Evolutionary conservation across 92 coral and sea anemone species (phyloP), one percentile per base, ranked within the genome.

Genomic region (Galaxea fascicularis): DNA sequence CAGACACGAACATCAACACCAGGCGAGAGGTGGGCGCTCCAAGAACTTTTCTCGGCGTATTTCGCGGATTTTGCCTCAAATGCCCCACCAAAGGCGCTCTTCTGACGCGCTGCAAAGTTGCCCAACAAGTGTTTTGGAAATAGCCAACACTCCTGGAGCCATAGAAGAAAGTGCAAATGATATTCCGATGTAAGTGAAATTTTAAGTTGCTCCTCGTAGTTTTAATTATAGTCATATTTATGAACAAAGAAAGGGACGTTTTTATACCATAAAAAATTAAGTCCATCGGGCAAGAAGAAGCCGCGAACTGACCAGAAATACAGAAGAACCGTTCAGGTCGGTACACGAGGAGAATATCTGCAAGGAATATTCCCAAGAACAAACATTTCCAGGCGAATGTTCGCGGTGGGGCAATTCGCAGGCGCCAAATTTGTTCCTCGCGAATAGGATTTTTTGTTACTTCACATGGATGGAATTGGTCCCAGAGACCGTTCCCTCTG

Each of bases 1-100:
- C 12, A 92, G 96, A 64, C 99, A 97, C 88, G 92, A 90, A 20
- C 99, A 97, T 82, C 93, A 95, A 73, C 70, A 89, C 51, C 98
- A 95, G 74, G 77, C 89, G 69, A 94, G 78, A 60, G 80, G 76
- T 16, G 59, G 35, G 12, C 76, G 65, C 14, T 27, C 65, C 11
- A 82, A 86, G n/a, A 75, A 51, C n/a, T 44, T 82, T 26, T 62
- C 85, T 5, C 80, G 90, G 3, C 92, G 90, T 30, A 49, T 80
- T 63, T 93, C 96, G n/a, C 52, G 82, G 39, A 66, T 25, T 60
- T 25, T 69, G 60, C 78, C 86, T 16, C 77, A 71, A 39, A 70
- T 65, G n/a, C 77, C 56, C 41, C 78, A 78, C 16, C 46, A 17
- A 4, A 25, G 27, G 6, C 66, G 9, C 30, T 45, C 22, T 26